These are phyloP conservation scores for Megaceryle torquata DNA, from an alignment of 2,113 vertebrate species.

Conservation along the genomic window DNA sequence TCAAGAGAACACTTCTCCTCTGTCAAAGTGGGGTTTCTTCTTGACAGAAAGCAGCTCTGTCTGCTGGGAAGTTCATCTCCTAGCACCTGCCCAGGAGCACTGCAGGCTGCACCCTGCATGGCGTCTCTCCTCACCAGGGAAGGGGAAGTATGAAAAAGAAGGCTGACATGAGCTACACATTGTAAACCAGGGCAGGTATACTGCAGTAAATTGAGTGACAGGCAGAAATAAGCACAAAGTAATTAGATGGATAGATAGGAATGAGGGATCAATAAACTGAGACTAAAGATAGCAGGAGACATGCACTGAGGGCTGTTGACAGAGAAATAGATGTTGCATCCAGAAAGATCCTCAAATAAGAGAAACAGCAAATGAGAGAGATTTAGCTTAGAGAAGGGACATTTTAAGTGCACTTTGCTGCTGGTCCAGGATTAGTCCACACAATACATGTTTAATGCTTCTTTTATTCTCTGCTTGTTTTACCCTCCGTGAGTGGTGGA, in stretches of 20 bases:
- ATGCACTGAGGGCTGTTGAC: slow-evolving; percentile 17
- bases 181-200: slow-evolving; percentile 22
- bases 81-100: background rate
- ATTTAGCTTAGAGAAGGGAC: background rate
- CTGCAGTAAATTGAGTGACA: background rate
- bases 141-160: background rate
- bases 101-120: background rate
- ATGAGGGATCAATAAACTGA: slow-evolving; percentile 22
- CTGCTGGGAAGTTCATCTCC: background rate
- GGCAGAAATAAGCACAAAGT: slow-evolving; percentile 29
- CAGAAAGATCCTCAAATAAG: background rate
- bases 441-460: background rate
- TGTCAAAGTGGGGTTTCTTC: background rate
- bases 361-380: background rate
- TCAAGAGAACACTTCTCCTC: background rate
- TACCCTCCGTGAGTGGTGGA: background rate
- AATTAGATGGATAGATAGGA: slow-evolving; percentile 46
- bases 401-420: background rate
- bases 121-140: background rate
- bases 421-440: background rate
- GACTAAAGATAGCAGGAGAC: slow-evolving; percentile 59
- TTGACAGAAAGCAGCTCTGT: background rate
- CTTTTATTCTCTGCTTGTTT: background rate
- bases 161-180: background rate
- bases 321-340: slow-evolving; percentile 36